A percentile compares a stretch with the other conserved stretches of the same genome.
These are phyloP conservation scores for Lepidurus apus DNA, from an alignment of 1,140 invertebrate species.

Conservation along the genomic window DNA sequence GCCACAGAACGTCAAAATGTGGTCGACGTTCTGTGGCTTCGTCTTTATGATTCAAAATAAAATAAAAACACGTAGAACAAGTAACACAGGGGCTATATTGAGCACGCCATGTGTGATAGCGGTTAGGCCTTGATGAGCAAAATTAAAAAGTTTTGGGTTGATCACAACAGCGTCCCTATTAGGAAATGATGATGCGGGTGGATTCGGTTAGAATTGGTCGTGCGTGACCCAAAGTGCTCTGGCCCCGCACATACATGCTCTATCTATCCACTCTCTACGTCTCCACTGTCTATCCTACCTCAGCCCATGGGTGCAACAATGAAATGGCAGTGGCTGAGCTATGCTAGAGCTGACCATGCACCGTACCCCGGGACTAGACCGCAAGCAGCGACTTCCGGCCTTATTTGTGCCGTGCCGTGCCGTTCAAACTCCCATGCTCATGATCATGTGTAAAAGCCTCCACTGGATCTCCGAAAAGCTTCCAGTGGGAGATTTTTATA, in stretches of 20 bases:
- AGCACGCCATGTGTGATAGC: too few species aligned
- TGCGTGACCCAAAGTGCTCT: neutral
- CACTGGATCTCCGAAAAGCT: neutral
- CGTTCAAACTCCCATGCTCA: neutral
- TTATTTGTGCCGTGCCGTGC: neutral
- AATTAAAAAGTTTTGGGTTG: neutral
- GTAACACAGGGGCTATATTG: too few species aligned
- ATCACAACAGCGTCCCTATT: neutral
- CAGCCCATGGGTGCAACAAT: neutral
- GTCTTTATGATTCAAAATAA: too few species aligned
- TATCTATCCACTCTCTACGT: neutral
- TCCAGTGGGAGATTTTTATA: too few species aligned
- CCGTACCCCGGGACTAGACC: neutral
- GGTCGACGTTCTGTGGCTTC: too few species aligned
- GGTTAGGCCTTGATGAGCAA: too few species aligned
- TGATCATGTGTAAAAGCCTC: too few species aligned
- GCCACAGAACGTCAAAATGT: too few species aligned
- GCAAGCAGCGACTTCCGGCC: slow-evolving; percentile 12
- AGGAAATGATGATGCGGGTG: slow-evolving; percentile 21
- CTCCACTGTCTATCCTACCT: neutral
- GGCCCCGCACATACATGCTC: neutral
- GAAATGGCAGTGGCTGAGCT: neutral
- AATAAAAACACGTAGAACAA: too few species aligned
- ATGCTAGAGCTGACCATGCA: neutral
- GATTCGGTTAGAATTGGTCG: slow-evolving; percentile 5